phyloP scores from a whole-genome alignment of 2,113 vertebrate species.

The Nymphicus hollandicus region DNA sequence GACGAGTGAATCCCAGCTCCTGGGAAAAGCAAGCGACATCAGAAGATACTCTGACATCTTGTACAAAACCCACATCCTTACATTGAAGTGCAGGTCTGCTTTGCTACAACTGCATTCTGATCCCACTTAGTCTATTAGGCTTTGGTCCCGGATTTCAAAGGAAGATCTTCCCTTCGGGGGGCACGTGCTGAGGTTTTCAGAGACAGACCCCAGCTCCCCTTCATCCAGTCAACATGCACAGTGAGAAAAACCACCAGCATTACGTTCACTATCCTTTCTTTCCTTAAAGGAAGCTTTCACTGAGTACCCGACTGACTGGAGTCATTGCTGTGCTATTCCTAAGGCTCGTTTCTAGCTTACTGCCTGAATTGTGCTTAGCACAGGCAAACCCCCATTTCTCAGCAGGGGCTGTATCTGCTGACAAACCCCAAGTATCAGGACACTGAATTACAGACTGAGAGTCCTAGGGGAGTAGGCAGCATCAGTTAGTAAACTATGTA shows the following conservation, averaged over 20 bases:
- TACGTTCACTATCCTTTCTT: fast-evolving
- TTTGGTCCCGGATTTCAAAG: background rate
- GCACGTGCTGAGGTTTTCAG: background rate
- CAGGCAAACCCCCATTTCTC: background rate
- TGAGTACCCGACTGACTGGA: background rate
- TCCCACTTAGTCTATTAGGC: background rate
- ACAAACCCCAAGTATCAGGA: background rate
- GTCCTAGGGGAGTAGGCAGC: background rate
- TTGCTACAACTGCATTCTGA: background rate
- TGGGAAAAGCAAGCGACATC: background rate
- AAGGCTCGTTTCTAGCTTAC: background rate
- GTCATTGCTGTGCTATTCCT: background rate
- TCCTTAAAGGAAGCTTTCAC: background rate
- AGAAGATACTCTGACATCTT: background rate
- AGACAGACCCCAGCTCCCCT: background rate
- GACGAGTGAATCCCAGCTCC: background rate
- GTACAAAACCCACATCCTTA: background rate
- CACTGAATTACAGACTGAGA: background rate
- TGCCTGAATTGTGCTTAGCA: background rate
- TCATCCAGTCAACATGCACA: background rate
- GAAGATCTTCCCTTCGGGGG: background rate
- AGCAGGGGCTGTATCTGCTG: background rate
- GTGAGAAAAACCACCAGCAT: background rate
- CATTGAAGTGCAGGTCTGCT: background rate
- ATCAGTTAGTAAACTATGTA: background rate